These are phyloP conservation scores for Pogonomyrmex californicus DNA, from an alignment of 1,140 invertebrate species.

Conservation along the genomic window DNA sequence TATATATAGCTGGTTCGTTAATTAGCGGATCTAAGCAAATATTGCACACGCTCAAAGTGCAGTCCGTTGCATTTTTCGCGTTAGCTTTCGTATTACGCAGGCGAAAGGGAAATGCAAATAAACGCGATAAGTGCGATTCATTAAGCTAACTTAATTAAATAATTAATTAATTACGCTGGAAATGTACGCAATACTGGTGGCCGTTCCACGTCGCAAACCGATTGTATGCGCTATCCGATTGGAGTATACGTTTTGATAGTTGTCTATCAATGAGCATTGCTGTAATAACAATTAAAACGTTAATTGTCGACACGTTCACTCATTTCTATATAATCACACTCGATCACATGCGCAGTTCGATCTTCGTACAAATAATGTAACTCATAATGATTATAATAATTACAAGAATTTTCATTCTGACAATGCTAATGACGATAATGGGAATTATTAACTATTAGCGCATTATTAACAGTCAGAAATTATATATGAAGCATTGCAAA, in stretches of 20 bases:
- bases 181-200: conserved; percentile 4
- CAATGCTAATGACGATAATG: neutral
- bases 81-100: neutral
- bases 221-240: conserved; percentile 10
- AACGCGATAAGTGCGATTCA: neutral
- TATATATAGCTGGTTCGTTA: neutral
- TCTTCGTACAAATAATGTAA: neutral
- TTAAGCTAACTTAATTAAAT: conserved; percentile 27
- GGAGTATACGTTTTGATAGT: neutral
- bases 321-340: conserved; percentile 8
- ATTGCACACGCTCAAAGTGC: neutral
- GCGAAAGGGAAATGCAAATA: neutral
- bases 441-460: conserved; percentile 5
- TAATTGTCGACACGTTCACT: neutral
- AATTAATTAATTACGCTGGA: conserved; percentile 9
- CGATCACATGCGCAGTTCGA: neutral
- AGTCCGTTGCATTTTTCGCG: neutral
- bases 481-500: neutral
- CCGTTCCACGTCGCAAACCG: conserved; percentile 1
- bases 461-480: neutral
- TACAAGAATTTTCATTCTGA: conserved; percentile 3
- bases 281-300: conserved; percentile 24
- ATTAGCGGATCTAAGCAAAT: neutral
- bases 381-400: neutral
- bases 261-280: neutral